A percentile compares a stretch with the other conserved stretches of the same genome.
These are phyloP conservation scores for Drosophila nigromelanica DNA, from an alignment of 1,140 invertebrate species.

Conservation along the genomic window DNA sequence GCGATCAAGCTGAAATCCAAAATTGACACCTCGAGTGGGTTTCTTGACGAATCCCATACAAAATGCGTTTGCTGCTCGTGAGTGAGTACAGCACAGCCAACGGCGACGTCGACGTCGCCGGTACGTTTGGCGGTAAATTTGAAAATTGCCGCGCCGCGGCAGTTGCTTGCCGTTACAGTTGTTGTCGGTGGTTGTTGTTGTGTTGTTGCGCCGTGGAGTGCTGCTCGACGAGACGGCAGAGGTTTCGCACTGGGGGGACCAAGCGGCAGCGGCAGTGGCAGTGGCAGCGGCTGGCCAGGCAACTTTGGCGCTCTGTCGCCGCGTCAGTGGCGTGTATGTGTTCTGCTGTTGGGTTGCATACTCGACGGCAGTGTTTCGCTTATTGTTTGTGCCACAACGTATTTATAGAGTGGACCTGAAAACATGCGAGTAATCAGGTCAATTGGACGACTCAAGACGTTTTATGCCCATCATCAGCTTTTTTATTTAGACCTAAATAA, in stretches of 20 bases:
- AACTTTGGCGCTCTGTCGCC: conserved; percentile 46
- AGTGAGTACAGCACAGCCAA: conserved; percentile 64
- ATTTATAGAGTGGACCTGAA: conserved; percentile 78
- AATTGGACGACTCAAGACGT: conserved; percentile 47
- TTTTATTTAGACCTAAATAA: neutral
- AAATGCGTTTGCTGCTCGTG: conserved; percentile 81
- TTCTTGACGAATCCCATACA: conserved; percentile 83
- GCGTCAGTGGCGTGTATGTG: conserved; percentile 37
- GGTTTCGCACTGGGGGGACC: conserved; percentile 15
- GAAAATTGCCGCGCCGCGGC: conserved; percentile 74
- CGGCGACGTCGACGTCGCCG: conserved; percentile 55
- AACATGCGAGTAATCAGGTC: conserved; percentile 67
- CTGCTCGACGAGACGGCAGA: conserved; percentile 14
- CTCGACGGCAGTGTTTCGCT: conserved; percentile 50
- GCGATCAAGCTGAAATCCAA: conserved; percentile 59
- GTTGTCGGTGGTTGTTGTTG: conserved; percentile 47
- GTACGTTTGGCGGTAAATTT: conserved; percentile 83
- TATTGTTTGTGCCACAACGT: conserved; percentile 54
- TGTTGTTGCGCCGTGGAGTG: conserved; percentile 11
- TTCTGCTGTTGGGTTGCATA: conserved; percentile 63
- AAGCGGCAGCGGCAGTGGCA: neutral
- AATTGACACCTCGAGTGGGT: conserved; percentile 78
- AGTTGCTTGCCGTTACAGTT: conserved; percentile 35
- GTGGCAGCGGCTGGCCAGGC: conserved; percentile 11
- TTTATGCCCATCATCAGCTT: conserved; percentile 2